Percentiles rank a stretch among this genome's conserved stretches.
Evolutionary conservation across 2,113 vertebrate genomes (phyloP).

Genomic region (Tympanuchus pallidicinctus): DNA sequence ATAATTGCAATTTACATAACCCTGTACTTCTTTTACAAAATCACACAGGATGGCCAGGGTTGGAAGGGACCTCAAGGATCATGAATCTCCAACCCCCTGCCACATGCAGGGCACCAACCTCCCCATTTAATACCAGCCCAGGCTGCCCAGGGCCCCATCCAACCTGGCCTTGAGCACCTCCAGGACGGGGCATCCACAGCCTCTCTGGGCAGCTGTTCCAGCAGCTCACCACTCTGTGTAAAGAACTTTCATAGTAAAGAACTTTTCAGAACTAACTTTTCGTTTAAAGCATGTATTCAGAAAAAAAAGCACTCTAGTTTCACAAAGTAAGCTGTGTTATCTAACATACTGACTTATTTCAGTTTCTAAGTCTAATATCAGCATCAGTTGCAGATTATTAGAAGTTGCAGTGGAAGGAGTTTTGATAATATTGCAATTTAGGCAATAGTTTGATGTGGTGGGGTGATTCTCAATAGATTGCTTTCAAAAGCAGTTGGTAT

Average conservation of each 20-base stretch:
- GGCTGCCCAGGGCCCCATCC: too few relatives aligned
- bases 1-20: neutral
- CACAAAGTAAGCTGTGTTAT: neutral
- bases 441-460: neutral
- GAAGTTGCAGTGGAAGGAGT: neutral
- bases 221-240: too few relatives aligned
- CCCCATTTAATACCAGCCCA: too few relatives aligned
- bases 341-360: slow-evolving; percentile 1
- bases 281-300: neutral
- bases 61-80: too few relatives aligned
- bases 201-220: too few relatives aligned
- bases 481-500: neutral
- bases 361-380: slow-evolving; percentile 26
- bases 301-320: neutral
- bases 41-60: too few relatives aligned
- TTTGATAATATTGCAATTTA: neutral
- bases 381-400: slow-evolving; percentile 40
- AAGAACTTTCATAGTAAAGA: too few relatives aligned
- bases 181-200: too few relatives aligned
- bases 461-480: neutral
- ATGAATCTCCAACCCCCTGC: too few relatives aligned
- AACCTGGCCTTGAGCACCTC: too few relatives aligned
- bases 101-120: too few relatives aligned
- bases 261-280: slow-evolving; percentile 4
- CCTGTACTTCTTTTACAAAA: neutral